Evolutionary conservation across 1,140 invertebrate species (phyloP).

Genomic region (Lysiphlebus fabarum): DNA sequence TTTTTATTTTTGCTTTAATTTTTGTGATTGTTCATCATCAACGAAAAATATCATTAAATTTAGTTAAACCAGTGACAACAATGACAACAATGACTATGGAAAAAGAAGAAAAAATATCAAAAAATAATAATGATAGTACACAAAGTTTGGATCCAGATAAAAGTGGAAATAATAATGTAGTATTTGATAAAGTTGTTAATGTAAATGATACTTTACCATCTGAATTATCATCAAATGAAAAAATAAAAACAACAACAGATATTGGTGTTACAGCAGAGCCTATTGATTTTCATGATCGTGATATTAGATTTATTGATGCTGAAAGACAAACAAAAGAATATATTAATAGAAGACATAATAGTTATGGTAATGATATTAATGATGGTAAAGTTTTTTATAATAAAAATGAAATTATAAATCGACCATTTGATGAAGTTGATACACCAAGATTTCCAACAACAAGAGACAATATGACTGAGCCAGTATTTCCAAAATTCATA

Average conservation of each 20-base stretch:
- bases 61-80: conserved; percentile 27
- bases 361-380: conserved; percentile 20
- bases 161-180: conserved; percentile 30
- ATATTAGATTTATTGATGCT: conserved; percentile 31
- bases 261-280: conserved; percentile 9
- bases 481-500: conserved; percentile 44
- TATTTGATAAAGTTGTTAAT: conserved; percentile 29
- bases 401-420: conserved; percentile 42
- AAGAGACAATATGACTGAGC: conserved; percentile 24
- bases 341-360: conserved; percentile 25
- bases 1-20: no score
- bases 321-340: conserved; percentile 40
- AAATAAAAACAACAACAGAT: conserved; percentile 18
- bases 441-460: conserved; percentile 45
- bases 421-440: conserved; percentile 48
- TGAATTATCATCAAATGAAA: conserved; percentile 16
- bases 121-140: conserved; percentile 15
- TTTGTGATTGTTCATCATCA: not conserved
- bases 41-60: conserved; percentile 9
- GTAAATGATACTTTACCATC: not conserved
- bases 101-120: conserved; percentile 32
- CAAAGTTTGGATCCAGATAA: conserved; percentile 17
- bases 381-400: conserved; percentile 30
- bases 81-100: conserved; percentile 32
- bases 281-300: conserved; percentile 26